phyloP scores from a whole-genome alignment of 2,888 invertebrate species.

The Chironomus riparius region DNA sequence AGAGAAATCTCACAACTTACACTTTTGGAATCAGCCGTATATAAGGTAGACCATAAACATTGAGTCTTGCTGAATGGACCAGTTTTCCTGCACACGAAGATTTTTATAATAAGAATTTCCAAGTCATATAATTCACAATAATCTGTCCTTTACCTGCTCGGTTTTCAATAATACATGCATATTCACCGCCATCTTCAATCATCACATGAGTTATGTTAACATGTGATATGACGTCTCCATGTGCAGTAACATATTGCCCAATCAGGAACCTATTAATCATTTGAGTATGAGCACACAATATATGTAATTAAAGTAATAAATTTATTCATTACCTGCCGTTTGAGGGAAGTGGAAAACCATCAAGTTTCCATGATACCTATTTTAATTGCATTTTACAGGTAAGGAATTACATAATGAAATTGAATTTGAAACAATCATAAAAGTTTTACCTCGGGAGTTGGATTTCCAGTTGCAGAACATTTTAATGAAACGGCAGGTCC shows the following conservation, averaged over 20 bases:
- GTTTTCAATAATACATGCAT: slow-evolving; percentile 66
- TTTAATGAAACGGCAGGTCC: slow-evolving; percentile 69
- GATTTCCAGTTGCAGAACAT: slow-evolving; percentile 69
- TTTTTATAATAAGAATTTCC: not conserved
- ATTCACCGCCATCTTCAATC: slow-evolving; percentile 73
- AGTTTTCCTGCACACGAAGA: slow-evolving; percentile 40
- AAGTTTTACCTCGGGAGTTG: slow-evolving; percentile 57
- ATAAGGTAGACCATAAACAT: slow-evolving; percentile 72
- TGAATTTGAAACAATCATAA: not conserved
- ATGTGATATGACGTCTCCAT: slow-evolving; percentile 74
- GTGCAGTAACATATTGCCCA: slow-evolving; percentile 65
- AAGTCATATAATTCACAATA: not conserved
- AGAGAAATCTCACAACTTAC: slow-evolving; percentile 56
- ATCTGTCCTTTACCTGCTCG: slow-evolving; percentile 49
- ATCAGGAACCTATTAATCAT: slow-evolving; percentile 56
- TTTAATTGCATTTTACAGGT: not conserved
- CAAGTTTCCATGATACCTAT: slow-evolving; percentile 56
- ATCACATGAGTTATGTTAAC: slow-evolving; percentile 71
- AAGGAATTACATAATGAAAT: not conserved
- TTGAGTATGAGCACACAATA: slow-evolving; percentile 19
- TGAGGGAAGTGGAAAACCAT: slow-evolving; percentile 62
- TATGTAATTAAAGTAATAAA: not conserved
- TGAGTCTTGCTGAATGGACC: slow-evolving; percentile 63
- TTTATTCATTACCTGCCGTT: slow-evolving; percentile 39
- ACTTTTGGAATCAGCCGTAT: slow-evolving; percentile 71